Base-by-base conservation (phyloP, 2,797 vertebrate species). In the Pagetopsis macropterus region DNA sequence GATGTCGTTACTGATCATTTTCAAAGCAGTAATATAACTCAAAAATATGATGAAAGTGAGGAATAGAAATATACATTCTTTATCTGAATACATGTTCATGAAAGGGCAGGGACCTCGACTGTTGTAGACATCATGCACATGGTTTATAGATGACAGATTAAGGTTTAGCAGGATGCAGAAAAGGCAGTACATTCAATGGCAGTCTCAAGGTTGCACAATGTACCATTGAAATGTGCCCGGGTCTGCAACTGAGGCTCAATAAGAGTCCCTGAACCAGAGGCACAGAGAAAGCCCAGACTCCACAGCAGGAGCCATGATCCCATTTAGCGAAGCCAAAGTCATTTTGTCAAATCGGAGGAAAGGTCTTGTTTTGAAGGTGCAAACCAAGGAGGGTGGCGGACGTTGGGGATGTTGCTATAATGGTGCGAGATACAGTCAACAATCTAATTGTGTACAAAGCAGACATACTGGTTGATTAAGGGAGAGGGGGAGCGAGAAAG, bases 201-300 rank as follows among this genome's bases (percentile, higher is more conserved):
- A 77, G 87, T 87, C 87, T 86, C 79, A 87, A 86, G 76, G 78
- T 78, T 84, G 72, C 76, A 87, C 85, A 87, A 84, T 78, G 73
- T 63, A 46, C 81, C 56, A 81, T 72, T 91, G 83, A 85, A 88
- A 91, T 67, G 72, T 75, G 79, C 79, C 76, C 78, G 58, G 75
- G 66, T 85, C 82, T 84, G 75, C 75, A 70, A 72, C 71, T 54
- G 54, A 75, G 59, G 77, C 61, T 89, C 83, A 92, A 93, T 88
- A 77, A 83, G 67, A 81, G 83, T 86, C 89, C 86, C 82, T 90
- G 88, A 91, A 84, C 77, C 72, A 51, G 63, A 88, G 85, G 84
- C 83, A 85, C 49, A 48, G 67, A 75, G 66, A 78, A 59, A 82
- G 80, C 78, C 84, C 70, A 88, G 82, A 84, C 75, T 81, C 62